Evolutionary conservation across 2,888 invertebrate species (phyloP).

Genomic region (Aelia acuminata): DNA sequence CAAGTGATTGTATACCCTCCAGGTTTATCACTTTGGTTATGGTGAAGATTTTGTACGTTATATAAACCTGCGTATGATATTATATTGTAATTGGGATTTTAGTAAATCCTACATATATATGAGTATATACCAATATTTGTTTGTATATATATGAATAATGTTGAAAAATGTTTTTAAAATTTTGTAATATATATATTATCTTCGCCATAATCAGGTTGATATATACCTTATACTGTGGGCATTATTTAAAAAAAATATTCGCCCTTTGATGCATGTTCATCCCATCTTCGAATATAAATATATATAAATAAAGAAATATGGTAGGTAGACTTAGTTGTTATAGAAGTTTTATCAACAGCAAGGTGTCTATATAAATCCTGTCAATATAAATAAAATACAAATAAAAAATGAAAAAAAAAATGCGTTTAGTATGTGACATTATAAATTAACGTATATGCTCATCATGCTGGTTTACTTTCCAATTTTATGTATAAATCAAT

Average conservation of each 20-base stretch:
- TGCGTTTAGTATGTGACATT: conserved; percentile 60
- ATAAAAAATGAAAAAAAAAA: conserved; percentile 30
- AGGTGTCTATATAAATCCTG: conserved; percentile 56
- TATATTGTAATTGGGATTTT: conserved; percentile 24
- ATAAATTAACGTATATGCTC: conserved; percentile 61
- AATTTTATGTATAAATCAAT: conserved; percentile 55
- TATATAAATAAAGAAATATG: conserved; percentile 62
- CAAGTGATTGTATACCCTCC: conserved; percentile 62
- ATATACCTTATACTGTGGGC: conserved; percentile 60
- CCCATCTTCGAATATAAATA: conserved; percentile 63
- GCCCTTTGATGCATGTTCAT: conserved; percentile 63
- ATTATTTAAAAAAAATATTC: conserved; percentile 51
- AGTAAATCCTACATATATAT: conserved; percentile 35
- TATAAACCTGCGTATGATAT: conserved; percentile 46
- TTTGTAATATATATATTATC: conserved; percentile 60
- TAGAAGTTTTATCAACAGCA: conserved; percentile 60
- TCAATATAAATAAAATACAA: conserved; percentile 36
- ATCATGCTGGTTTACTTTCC: conserved; percentile 60
- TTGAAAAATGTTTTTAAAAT: conserved; percentile 51
- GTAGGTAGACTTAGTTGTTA: conserved; percentile 64
- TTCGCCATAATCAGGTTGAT: conserved; percentile 64
- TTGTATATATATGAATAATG: conserved; percentile 52
- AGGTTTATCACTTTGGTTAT: conserved; percentile 64
- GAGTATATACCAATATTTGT: neutral
- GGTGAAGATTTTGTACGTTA: conserved; percentile 62